Conservation (phyloP, 2,113 vertebrate genomes). For the Casuarius casuarius region DNA sequence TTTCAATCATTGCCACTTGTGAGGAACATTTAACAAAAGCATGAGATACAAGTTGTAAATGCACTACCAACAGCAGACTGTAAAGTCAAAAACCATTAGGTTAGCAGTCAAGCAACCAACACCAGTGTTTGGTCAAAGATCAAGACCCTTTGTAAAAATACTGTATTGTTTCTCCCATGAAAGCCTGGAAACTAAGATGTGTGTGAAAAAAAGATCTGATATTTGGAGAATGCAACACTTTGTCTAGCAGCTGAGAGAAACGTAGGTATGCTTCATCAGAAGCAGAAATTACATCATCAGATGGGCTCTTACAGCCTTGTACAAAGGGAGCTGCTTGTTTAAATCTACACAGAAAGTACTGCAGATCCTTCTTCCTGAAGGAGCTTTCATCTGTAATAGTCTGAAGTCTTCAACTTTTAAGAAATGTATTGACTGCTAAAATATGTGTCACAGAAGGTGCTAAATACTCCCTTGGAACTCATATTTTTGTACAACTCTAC, state of each 20-base stretch:
- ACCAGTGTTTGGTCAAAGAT: not conserved
- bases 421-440: not conserved
- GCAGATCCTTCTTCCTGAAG: not conserved
- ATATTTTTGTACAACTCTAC: fast-evolving
- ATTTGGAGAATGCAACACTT: not conserved
- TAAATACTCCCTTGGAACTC: not conserved
- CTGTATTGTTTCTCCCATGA: not conserved
- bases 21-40: not conserved
- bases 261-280: not conserved
- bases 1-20: not conserved
- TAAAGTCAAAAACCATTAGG: not conserved
- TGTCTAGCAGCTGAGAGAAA: not conserved
- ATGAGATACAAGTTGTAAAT: not conserved
- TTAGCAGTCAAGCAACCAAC: not conserved
- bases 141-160: not conserved
- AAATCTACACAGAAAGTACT: fast-evolving
- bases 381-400: not conserved
- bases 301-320: not conserved
- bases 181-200: not conserved
- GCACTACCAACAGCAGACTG: not conserved
- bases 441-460: not conserved
- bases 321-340: not conserved
- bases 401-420: not conserved
- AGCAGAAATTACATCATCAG: not conserved
- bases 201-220: not conserved